Percentiles rank a stretch among this genome's conserved stretches.
Evolutionary conservation across 2,113 vertebrate species (phyloP).

Genomic region (Orycteropus afer): DNA sequence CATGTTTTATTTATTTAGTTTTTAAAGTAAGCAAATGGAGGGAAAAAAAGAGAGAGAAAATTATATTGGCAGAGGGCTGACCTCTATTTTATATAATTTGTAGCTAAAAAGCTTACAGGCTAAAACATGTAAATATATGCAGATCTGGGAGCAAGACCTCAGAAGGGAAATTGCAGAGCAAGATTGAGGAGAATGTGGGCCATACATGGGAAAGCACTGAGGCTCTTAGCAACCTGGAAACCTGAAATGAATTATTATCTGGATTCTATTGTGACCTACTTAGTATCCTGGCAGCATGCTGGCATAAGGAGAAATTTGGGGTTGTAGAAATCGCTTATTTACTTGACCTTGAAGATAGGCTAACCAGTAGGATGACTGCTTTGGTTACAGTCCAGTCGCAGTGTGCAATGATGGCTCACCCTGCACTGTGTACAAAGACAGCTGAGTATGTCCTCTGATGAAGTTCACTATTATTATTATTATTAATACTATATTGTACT

Average conservation of each 20-base stretch:
- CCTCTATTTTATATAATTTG: slow-evolving; percentile 89
- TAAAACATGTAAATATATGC: slow-evolving; percentile 91
- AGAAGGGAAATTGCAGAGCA: slow-evolving; percentile 83
- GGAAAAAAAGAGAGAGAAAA: slow-evolving; percentile 80
- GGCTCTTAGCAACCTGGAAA: slow-evolving; percentile 83
- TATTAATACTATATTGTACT: not conserved
- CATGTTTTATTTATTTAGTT: slow-evolving; percentile 86
- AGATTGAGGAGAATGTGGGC: slow-evolving; percentile 80
- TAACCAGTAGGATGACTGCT: not conserved
- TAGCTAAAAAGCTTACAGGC: slow-evolving; percentile 86
- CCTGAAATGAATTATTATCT: slow-evolving; percentile 82
- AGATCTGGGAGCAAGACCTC: slow-evolving; percentile 86
- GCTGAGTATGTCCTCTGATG: not conserved
- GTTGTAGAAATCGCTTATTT: slow-evolving; percentile 64
- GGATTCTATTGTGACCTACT: slow-evolving; percentile 80
- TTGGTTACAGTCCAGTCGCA: not conserved
- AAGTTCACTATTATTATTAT: not conserved
- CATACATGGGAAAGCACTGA: slow-evolving; percentile 81
- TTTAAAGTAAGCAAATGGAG: slow-evolving; percentile 79
- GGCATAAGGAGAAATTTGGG: slow-evolving; percentile 61
- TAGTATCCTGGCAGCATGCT: slow-evolving; percentile 77
- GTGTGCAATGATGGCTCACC: not conserved
- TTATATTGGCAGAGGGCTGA: slow-evolving; percentile 86
- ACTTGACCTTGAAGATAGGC: slow-evolving; percentile 50
- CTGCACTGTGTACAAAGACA: accelerated